A percentile compares a stretch with the other conserved stretches of the same genome.
Evolutionary conservation across 2,797 vertebrate genomes (phyloP).

Genomic region (Myripristis jacobus): DNA sequence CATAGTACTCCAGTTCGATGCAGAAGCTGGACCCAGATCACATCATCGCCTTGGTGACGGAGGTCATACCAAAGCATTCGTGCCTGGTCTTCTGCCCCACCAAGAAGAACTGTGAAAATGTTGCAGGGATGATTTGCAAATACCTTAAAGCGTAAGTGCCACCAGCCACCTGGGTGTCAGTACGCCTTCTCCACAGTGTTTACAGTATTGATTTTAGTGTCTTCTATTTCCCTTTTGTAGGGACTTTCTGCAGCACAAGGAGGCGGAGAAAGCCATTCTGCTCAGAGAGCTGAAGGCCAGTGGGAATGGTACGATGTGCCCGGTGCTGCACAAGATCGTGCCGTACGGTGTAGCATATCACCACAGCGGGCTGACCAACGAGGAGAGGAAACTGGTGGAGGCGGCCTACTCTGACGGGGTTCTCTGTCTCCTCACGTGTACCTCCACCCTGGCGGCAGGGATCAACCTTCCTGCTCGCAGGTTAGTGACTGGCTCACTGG

Average conservation of each 20-base stretch:
- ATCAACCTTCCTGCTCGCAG: conserved; percentile 96
- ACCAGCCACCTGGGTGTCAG: not conserved
- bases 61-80: conserved; percentile 93
- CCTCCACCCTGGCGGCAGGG: conserved; percentile 95
- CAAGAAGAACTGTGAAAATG: conserved; percentile 98
- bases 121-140: conserved; percentile 94
- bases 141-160: conserved; percentile 90
- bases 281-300: conserved; percentile 83
- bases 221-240: conserved; percentile 69
- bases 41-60: conserved; percentile 92
- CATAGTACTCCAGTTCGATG: conserved; percentile 91
- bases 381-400: conserved; percentile 92
- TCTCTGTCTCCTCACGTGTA: conserved; percentile 94
- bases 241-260: conserved; percentile 81
- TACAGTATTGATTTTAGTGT: not conserved
- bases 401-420: conserved; percentile 90
- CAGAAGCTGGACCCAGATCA: conserved; percentile 93
- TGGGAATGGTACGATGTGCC: conserved; percentile 88
- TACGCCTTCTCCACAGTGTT: not conserved
- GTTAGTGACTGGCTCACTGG: conserved; percentile 64
- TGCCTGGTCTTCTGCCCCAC: conserved; percentile 97
- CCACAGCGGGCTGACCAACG: conserved; percentile 92
- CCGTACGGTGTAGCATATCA: conserved; percentile 94
- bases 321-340: conserved; percentile 87
- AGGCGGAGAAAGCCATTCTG: conserved; percentile 85